These are phyloP conservation scores for Malachius bipustulatus DNA, from an alignment of 2,888 invertebrate genomes.

Conservation along the genomic window DNA sequence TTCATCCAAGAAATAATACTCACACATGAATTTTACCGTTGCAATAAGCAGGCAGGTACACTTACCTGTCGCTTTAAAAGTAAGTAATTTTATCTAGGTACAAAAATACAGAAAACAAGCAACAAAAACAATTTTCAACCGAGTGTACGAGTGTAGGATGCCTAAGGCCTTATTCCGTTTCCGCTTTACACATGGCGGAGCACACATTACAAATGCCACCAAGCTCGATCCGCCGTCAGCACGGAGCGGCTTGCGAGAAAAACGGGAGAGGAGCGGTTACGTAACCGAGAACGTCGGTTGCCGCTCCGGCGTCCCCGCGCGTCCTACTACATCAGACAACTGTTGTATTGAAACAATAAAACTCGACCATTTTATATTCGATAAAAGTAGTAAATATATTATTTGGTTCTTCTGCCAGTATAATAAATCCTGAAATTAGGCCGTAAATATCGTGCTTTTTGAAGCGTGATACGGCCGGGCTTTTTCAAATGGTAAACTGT, in stretches of 20 bases:
- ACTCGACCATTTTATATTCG: constrained; percentile 28
- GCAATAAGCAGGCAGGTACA: background rate
- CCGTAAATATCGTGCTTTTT: constrained; percentile 29
- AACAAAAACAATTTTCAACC: constrained; percentile 6
- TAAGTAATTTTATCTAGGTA: constrained; percentile 23
- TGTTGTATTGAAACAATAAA: constrained; percentile 33
- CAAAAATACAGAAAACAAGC: constrained; percentile 23
- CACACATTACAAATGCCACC: constrained; percentile 36
- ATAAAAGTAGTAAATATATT: constrained; percentile 25
- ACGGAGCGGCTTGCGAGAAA: constrained; percentile 30
- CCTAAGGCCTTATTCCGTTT: constrained; percentile 35
- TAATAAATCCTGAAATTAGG: constrained; percentile 31
- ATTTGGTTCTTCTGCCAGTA: constrained; percentile 17
- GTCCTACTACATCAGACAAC: constrained; percentile 23
- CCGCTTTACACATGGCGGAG: constrained; percentile 38
- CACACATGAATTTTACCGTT: no score
- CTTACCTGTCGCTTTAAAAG: no score
- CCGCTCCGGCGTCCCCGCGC: constrained; percentile 8
- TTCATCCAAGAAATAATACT: background rate
- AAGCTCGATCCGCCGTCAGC: constrained; percentile 22
- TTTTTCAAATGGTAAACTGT: constrained; percentile 30
- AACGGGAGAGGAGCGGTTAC: no score
- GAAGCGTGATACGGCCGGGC: constrained; percentile 25
- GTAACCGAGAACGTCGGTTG: constrained; percentile 6
- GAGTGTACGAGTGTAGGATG: constrained; percentile 23